A percentile compares a stretch with the other conserved stretches of the same genome.
Conservation (phyloP, 2,888 invertebrate genomes). For the Trissoscelio sp. region DNA sequence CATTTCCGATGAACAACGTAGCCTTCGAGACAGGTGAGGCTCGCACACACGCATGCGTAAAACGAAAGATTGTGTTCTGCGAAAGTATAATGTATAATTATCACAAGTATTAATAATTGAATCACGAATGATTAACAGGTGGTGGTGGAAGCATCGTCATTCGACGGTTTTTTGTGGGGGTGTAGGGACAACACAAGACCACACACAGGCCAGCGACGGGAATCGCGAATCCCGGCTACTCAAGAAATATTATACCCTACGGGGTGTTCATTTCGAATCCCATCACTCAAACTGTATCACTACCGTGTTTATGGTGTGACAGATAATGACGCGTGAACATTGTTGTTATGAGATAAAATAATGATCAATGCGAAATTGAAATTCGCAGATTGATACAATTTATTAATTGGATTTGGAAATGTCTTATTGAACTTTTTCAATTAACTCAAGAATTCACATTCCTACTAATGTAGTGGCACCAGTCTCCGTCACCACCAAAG, state of each 20-base stretch:
- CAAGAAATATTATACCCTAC: constrained; percentile 63
- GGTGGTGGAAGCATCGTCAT: constrained; percentile 68
- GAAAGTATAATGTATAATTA: constrained; percentile 77
- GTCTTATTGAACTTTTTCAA: no score
- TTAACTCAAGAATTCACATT: no score
- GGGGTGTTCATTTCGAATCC: constrained; percentile 66
- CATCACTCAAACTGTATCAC: constrained; percentile 61
- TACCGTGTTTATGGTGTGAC: constrained; percentile 40
- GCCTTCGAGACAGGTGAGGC: constrained; percentile 59
- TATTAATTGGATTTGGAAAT: constrained; percentile 1
- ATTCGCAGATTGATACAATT: neutral
- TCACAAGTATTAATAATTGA: constrained; percentile 77
- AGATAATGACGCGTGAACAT: constrained; percentile 56
- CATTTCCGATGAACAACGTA: constrained; percentile 72
- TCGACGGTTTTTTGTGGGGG: constrained; percentile 60
- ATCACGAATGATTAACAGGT: constrained; percentile 79
- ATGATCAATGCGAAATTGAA: constrained; percentile 32
- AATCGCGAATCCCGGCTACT: constrained; percentile 56
- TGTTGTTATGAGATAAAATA: constrained; percentile 36
- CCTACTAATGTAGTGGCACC: no score
- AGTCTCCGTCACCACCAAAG: no score
- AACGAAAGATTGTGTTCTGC: constrained; percentile 43
- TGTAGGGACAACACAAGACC: constrained; percentile 54
- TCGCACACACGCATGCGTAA: constrained; percentile 21
- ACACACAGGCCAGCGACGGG: constrained; percentile 64